These are phyloP conservation scores for Cheilosia soror DNA, from an alignment of 2,888 invertebrate species.

Conservation along the genomic window DNA sequence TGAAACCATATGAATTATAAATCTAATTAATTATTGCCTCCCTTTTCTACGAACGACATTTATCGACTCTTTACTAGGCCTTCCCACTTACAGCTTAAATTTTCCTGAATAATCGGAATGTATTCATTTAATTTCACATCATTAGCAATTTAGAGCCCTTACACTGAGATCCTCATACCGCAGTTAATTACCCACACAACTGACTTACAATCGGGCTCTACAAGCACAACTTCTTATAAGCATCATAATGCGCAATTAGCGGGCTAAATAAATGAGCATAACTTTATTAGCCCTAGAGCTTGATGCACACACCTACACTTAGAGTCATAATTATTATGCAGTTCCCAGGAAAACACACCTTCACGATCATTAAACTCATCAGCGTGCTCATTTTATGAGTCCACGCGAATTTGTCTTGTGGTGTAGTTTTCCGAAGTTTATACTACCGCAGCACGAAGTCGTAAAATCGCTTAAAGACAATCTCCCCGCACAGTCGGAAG, in stretches of 20 bases:
- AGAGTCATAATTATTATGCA: not conserved
- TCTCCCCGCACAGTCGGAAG: conserved; percentile 16
- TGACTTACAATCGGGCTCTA: too few species aligned
- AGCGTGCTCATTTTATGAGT: conserved; percentile 15
- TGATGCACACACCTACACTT: conserved; percentile 30
- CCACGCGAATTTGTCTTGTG: not conserved
- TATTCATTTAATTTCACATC: too few species aligned
- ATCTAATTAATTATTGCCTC: too few species aligned
- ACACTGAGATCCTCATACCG: not conserved
- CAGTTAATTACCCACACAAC: not conserved
- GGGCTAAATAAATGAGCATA: conserved; percentile 2
- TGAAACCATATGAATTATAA: too few species aligned
- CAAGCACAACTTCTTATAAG: not conserved
- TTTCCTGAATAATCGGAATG: too few species aligned
- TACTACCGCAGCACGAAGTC: conserved; percentile 31
- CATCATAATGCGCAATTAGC: conserved; percentile 11
- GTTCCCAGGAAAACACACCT: conserved; percentile 6
- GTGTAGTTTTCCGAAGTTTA: not conserved
- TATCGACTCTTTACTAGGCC: too few species aligned
- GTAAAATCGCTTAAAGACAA: conserved; percentile 10
- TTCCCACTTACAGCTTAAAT: too few species aligned
- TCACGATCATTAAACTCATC: conserved; percentile 4
- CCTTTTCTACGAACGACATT: too few species aligned
- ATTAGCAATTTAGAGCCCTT: too few species aligned
- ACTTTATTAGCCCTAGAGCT: conserved; percentile 6